Evolutionary conservation across 1,140 invertebrate species (phyloP), one percentile per base, ranked within the genome.

Genomic region (Ephestia elutella): DNA sequence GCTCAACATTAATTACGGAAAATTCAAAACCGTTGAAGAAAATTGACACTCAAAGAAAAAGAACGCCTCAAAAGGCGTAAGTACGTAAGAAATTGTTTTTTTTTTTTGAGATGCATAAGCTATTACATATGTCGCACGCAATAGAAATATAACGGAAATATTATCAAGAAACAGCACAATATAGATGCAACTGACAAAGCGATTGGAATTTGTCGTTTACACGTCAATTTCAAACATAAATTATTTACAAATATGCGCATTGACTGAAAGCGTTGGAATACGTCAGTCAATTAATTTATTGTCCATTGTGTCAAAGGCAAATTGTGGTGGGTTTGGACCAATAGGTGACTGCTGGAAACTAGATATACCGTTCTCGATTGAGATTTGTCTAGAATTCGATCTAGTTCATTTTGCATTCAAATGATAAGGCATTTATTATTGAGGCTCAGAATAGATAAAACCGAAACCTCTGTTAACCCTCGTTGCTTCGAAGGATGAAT

Each of bases 241-340:
- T 15, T 44, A 44, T 44, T 44, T 44, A 44, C 38, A 44, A 44
- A 44, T 44, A 44, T 44, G 15, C 15, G 38, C 38, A 44, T 44
- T 44, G 38, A 44, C 38, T 44, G 13, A 13, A 44, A 44, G 5
- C 15, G 15, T 7, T 44, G 38, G 48, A 55, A 62, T 65, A 61
- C 13, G 56, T 19, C 19, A 49, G 13, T 49, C 38, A 49, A 61
- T 71, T 53, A 62, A 67, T 60, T 62, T 60, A 66, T 64, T 65
- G 62, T 64, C 30, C 59, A 62, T 62, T 65, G 62, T 65, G 54
- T 54, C 28, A 15, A 13, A 15, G n/a, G 38, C n/a, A 15, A 44
- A 15, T 44, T 2, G 38, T 13, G 2, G 10, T 13, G 38, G 15
- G 38, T 44, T n/a, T 44, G 2, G 38, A 44, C 38, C 38, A 17